A percentile compares a stretch with the other conserved stretches of the same genome.
phyloP scores from a whole-genome alignment of 2,888 invertebrate species.

The Ormyrus rosae region DNA sequence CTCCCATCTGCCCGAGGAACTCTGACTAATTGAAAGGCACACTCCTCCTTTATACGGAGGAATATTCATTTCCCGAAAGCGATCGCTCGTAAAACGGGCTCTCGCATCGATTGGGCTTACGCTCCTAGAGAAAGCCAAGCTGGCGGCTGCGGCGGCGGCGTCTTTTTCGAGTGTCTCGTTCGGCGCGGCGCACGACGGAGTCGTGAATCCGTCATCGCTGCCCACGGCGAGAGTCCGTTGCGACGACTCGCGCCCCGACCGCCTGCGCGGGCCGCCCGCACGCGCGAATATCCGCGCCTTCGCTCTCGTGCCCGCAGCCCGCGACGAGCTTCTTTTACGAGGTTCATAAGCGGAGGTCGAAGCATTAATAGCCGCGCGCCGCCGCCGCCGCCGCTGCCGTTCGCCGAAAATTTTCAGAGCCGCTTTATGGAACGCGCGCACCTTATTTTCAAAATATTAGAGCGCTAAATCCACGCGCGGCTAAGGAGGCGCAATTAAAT shows the following conservation, averaged over 20 bases:
- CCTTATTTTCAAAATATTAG: constrained; percentile 19
- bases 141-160: too few relatives aligned
- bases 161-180: too few relatives aligned
- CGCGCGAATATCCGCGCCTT: not conserved
- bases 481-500: not conserved
- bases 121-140: too few relatives aligned
- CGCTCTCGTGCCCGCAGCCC: not conserved
- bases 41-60: too few relatives aligned
- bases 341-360: constrained; percentile 53
- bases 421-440: too few relatives aligned
- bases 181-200: constrained; percentile 52
- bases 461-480: constrained; percentile 12
- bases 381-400: not conserved
- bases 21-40: not conserved
- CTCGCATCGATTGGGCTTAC: too few relatives aligned
- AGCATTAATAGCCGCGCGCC: constrained; percentile 66
- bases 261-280: not conserved
- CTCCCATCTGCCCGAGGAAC: too few relatives aligned
- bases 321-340: constrained; percentile 7
- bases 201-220: constrained; percentile 73
- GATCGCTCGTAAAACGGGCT: too few relatives aligned
- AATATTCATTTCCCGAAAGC: too few relatives aligned
- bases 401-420: too few relatives aligned
- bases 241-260: not conserved
- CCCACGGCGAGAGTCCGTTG: constrained; percentile 55